Evolutionary conservation across 2,888 invertebrate species (phyloP), one percentile per base, ranked within the genome.

Genomic region (Cyclophora punctaria): DNA sequence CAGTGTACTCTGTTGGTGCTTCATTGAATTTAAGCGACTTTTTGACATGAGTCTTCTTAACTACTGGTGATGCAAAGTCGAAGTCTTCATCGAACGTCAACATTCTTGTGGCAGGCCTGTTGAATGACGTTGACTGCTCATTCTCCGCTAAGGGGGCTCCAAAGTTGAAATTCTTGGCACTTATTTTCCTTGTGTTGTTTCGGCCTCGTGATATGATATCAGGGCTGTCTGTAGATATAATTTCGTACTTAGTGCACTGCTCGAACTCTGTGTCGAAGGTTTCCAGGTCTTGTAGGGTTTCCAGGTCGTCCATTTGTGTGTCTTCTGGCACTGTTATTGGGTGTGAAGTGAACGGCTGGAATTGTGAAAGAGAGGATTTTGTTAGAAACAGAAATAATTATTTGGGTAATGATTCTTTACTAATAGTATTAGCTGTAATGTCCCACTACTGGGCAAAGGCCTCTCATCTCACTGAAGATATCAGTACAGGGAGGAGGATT

Each of bases 151-250:
- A 58, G 0, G 89, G 85, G 0, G 89, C 87, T 0, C 89, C 89
- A n/a, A 89, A 89, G 0, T 66, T 72, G 41, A 89, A 88, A 35
- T 82, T 81, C 7, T 73, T 76, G 0, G 82, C 67, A 0, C 61
- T 77, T 0, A 88, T 71, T 52, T 86, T 87, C 20, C 83, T 72
- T 0, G 78, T 68, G 0, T 75, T 66, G 0, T 78, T 66, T 0
- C 87, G 55, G 0, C 88, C 87, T 43, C 78, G 66, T 0, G 87
- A 87, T 7, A 88, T 87, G 0, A 89, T 87, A 41, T 89, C 72
- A 0, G 89, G 89, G 45, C 88, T 88, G 46, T 89, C 89, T 0
- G 89, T 89, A 0, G 88, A 88, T 6, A 89, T 87, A 0, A 89
- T 89, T 57, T 89, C 89, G 45, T 89, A 89, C 55, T 89, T 89